Conservation (phyloP, 2,113 vertebrate species). For the Thamnophis sirtalis region DNA sequence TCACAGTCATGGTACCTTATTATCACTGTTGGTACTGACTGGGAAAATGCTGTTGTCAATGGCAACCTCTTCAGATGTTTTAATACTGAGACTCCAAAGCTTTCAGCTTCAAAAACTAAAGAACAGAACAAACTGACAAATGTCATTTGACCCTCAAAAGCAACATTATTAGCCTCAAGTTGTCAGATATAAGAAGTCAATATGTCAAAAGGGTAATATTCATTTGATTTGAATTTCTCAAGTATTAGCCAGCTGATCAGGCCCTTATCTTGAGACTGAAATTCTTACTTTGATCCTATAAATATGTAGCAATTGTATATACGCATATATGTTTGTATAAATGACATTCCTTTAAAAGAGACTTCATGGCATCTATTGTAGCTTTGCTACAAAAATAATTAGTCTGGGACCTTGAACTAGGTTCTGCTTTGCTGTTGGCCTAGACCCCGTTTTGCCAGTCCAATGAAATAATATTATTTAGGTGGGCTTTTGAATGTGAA, state of each 20-base stretch:
- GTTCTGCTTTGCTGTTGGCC: not conserved
- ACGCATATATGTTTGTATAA: not conserved
- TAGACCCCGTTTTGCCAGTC: not conserved
- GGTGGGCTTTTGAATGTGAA: not conserved
- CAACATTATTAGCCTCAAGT: not conserved
- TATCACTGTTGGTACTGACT: not conserved
- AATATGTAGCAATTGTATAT: not conserved
- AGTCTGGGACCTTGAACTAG: not conserved
- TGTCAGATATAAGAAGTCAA: not conserved
- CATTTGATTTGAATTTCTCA: not conserved
- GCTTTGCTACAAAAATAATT: not conserved
- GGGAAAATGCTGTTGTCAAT: slow-evolving; percentile 4
- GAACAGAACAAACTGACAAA: not conserved
- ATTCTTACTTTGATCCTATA: not conserved
- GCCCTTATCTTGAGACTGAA: not conserved
- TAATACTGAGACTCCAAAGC: not conserved
- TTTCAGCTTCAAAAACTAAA: not conserved
- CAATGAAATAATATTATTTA: not conserved
- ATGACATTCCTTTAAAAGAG: not conserved
- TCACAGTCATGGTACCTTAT: not conserved
- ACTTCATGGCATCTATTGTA: not conserved
- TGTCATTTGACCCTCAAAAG: not conserved
- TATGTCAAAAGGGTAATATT: not conserved
- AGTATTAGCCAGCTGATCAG: not conserved
- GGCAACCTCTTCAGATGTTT: slow-evolving; percentile 4